Percentiles rank a stretch among this genome's conserved stretches.
Evolutionary conservation across 2,888 invertebrate genomes (phyloP).

Genomic region (Chalcis sispes): DNA sequence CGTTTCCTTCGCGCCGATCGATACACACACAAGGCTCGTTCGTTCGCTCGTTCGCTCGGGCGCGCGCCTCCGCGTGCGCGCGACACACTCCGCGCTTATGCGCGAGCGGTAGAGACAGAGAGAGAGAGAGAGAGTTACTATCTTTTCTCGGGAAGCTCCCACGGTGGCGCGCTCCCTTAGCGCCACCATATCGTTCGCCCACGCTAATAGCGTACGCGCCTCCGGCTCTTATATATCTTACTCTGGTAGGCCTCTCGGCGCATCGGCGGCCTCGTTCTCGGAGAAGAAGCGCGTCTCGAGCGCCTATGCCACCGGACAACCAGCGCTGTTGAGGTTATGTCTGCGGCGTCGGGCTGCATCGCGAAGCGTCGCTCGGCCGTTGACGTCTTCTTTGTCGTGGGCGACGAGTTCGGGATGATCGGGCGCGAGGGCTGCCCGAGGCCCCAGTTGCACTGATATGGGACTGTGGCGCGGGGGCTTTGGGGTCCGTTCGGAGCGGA

Average conservation of each 20-base stretch:
- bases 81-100: too few species aligned
- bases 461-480: neutral
- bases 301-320: neutral
- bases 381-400: slow-evolving; percentile 26
- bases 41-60: neutral
- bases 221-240: slow-evolving; percentile 37
- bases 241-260: neutral
- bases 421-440: neutral
- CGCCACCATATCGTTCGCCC: slow-evolving; percentile 21
- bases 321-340: slow-evolving; percentile 45
- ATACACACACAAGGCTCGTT: neutral
- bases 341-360: slow-evolving; percentile 21
- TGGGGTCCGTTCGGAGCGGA: too few species aligned
- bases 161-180: slow-evolving; percentile 5
- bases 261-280: neutral
- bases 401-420: neutral
- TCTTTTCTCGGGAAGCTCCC: too few species aligned
- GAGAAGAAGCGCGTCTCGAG: neutral
- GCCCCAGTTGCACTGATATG: slow-evolving; percentile 35
- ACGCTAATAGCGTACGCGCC: slow-evolving; percentile 55
- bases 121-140: too few species aligned
- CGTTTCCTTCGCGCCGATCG: neutral
- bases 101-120: too few species aligned
- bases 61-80: neutral
- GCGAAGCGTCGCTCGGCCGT: slow-evolving; percentile 43